These are phyloP conservation scores for Tenthredo distinguenda DNA, from an alignment of 2,888 invertebrate species.

Conservation along the genomic window DNA sequence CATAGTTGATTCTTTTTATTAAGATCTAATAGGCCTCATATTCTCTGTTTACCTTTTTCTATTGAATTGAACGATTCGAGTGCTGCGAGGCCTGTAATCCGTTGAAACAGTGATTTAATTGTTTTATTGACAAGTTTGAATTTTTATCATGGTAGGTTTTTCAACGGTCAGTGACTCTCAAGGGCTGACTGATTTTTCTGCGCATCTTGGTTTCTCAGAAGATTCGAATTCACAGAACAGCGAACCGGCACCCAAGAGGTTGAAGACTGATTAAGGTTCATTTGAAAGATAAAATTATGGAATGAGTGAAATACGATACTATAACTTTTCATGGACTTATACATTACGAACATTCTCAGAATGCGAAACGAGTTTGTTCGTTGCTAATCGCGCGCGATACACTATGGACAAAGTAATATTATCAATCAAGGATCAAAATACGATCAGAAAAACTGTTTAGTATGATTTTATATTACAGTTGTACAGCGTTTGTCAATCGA, in stretches of 20 bases:
- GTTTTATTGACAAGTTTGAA: conserved; percentile 41
- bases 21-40: not conserved
- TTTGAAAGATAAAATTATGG: not conserved
- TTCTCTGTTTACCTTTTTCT: not conserved
- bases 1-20: not conserved
- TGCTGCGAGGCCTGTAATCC: not conserved
- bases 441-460: not conserved
- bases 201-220: conserved; percentile 92
- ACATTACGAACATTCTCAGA: conserved; percentile 19
- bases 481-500: conserved; percentile 7
- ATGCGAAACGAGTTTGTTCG: conserved; percentile 11
- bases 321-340: not conserved
- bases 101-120: conserved; percentile 56
- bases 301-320: not conserved
- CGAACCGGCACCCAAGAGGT: conserved; percentile 88
- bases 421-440: not conserved
- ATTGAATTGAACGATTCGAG: not conserved
- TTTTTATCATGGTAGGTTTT: conserved; percentile 83
- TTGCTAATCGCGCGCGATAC: not conserved
- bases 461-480: conserved; percentile 8
- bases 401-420: not conserved
- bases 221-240: conserved; percentile 95
- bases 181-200: conserved; percentile 92
- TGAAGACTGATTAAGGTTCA: conserved; percentile 86
- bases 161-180: conserved; percentile 95